A percentile compares a stretch with the other conserved stretches of the same genome.
Evolutionary conservation across 1,140 invertebrate genomes (phyloP).

Genomic region (Patella vulgata): DNA sequence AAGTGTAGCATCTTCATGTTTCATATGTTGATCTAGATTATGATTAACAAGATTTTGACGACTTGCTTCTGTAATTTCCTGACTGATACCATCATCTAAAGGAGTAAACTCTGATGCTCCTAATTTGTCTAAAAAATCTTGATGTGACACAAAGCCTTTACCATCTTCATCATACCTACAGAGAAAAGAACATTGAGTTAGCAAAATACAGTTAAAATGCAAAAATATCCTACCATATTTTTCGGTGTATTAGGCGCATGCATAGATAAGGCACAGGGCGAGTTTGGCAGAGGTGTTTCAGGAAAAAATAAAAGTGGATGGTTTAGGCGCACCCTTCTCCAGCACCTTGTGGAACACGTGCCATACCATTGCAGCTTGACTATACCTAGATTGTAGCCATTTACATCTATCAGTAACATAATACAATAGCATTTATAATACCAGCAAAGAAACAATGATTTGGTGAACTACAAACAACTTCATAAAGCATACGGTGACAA

Average conservation of each 20-base stretch:
- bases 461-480: no score
- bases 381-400: no score
- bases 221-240: background rate
- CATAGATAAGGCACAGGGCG: no score
- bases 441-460: no score
- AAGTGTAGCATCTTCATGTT: slow-evolving; percentile 57
- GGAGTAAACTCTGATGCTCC: slow-evolving; percentile 56
- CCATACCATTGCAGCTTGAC: no score
- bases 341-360: no score
- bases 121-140: slow-evolving; percentile 55
- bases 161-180: slow-evolving; percentile 52
- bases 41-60: slow-evolving; percentile 48
- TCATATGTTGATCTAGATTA: slow-evolving; percentile 45
- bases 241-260: background rate
- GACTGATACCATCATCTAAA: slow-evolving; percentile 48
- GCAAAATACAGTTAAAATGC: background rate
- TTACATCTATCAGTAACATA: no score
- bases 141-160: slow-evolving; percentile 53
- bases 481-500: no score
- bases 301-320: no score
- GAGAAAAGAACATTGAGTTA: slow-evolving; percentile 6
- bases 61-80: slow-evolving; percentile 56
- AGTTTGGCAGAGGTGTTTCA: no score
- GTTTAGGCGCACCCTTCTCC: no score
- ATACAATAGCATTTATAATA: no score